phyloP scores from a whole-genome alignment of 2,113 vertebrate species.

The Plecotus auritus region DNA sequence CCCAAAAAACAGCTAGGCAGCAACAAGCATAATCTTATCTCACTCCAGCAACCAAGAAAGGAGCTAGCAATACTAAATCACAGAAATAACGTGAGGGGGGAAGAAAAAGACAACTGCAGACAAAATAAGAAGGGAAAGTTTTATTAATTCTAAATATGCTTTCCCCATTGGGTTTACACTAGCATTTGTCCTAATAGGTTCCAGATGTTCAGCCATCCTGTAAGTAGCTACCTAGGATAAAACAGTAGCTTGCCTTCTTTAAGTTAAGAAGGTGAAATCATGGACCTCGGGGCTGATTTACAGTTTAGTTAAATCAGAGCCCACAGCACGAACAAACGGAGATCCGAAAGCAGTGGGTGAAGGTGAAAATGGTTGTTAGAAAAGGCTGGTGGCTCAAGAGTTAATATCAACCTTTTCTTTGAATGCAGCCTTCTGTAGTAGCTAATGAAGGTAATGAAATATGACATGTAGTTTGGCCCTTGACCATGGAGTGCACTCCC shows the following conservation, averaged over 20 bases:
- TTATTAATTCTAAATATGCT: slow-evolving; percentile 79
- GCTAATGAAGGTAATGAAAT: slow-evolving; percentile 89
- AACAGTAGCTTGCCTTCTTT: slow-evolving; percentile 63
- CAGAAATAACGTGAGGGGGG: slow-evolving; percentile 57
- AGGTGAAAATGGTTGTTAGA: slow-evolving; percentile 33
- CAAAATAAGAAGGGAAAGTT: slow-evolving; percentile 74
- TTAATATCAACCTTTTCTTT: slow-evolving; percentile 78
- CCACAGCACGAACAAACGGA: neutral
- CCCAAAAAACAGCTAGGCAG: neutral
- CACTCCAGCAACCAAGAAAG: neutral
- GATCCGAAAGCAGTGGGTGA: neutral
- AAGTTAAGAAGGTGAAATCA: slow-evolving; percentile 57
- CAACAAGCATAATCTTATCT: slow-evolving; percentile 18
- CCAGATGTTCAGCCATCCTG: slow-evolving; percentile 76
- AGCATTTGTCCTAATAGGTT: slow-evolving; percentile 73
- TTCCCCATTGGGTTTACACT: slow-evolving; percentile 76
- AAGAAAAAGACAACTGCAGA: slow-evolving; percentile 72
- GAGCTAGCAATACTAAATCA: slow-evolving; percentile 67
- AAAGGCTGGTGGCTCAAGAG: slow-evolving; percentile 73
- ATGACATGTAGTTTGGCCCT: slow-evolving; percentile 87
- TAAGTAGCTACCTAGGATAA: slow-evolving; percentile 53
- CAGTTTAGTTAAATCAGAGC: slow-evolving; percentile 59
- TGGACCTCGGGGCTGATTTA: slow-evolving; percentile 38
- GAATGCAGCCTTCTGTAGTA: slow-evolving; percentile 80
- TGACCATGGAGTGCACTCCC: slow-evolving; percentile 83